Evolutionary conservation across 2,797 vertebrate genomes (phyloP).

Genomic region (Percopsis omiscomaycus): DNA sequence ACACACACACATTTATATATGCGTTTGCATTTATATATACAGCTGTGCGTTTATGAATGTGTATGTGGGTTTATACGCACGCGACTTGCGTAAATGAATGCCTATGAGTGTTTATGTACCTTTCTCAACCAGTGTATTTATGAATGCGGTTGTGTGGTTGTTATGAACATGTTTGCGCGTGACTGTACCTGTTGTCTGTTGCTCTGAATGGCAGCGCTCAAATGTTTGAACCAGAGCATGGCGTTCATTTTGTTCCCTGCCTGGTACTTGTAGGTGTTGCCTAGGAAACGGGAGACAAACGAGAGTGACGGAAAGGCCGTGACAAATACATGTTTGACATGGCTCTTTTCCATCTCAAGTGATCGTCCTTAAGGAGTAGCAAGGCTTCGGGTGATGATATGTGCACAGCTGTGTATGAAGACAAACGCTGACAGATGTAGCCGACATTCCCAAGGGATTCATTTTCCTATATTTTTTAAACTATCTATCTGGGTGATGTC

Average conservation of each 20-base stretch:
- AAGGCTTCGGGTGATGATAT: neutral
- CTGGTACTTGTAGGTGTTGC: slow-evolving; percentile 99
- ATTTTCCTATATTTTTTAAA: too few relatives aligned
- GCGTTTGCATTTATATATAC: too few relatives aligned
- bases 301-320: slow-evolving; percentile 34
- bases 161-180: slow-evolving; percentile 9
- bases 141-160: neutral
- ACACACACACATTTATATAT: too few relatives aligned
- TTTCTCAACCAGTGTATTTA: neutral
- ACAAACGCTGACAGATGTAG: slow-evolving; percentile 13
- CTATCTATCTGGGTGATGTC: too few relatives aligned
- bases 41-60: too few relatives aligned
- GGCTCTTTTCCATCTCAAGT: neutral
- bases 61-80: too few relatives aligned
- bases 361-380: neutral
- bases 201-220: slow-evolving; percentile 96
- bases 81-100: too few relatives aligned
- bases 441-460: neutral
- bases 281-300: slow-evolving; percentile 71
- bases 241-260: slow-evolving; percentile 93
- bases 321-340: neutral
- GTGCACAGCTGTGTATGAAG: slow-evolving; percentile 2
- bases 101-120: neutral
- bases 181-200: slow-evolving; percentile 94
- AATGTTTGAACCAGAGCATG: slow-evolving; percentile 95